These are phyloP conservation scores for Genyomyrus donnyi DNA, from an alignment of 2,113 vertebrate genomes.

Conservation along the genomic window DNA sequence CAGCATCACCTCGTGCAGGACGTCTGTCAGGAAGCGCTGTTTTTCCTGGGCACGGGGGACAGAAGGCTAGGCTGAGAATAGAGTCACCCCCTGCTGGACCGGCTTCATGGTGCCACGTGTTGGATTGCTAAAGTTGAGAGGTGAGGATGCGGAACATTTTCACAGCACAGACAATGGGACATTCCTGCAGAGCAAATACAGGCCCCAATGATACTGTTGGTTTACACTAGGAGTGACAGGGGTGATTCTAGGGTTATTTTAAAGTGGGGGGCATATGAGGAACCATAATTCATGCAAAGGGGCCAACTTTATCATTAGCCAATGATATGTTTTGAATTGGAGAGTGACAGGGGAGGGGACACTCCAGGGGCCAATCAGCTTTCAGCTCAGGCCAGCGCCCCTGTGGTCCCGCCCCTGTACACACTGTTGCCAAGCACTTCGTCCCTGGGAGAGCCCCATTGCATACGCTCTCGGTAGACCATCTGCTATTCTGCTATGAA, in stretches of 20 bases:
- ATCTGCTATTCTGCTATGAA: not conserved
- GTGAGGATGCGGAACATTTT: not conserved
- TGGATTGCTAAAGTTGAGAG: not conserved
- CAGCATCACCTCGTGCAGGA: constrained; percentile 94
- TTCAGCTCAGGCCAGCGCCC: not conserved
- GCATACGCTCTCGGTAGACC: not conserved
- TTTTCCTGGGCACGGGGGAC: constrained; percentile 70
- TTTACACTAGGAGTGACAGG: not conserved
- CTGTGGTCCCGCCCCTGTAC: not conserved
- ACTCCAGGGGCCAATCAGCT: not conserved
- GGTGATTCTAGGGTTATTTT: not conserved
- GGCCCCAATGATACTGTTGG: not conserved
- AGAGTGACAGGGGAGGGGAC: not conserved
- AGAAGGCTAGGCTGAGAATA: not conserved
- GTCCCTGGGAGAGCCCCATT: not conserved
- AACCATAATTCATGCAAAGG: not conserved
- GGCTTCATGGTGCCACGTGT: not conserved
- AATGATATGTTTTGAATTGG: not conserved
- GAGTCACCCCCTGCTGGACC: not conserved
- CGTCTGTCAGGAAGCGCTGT: constrained; percentile 92
- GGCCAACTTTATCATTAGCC: not conserved
- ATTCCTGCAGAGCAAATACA: not conserved
- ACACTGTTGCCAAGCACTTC: not conserved
- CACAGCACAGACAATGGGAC: not conserved
- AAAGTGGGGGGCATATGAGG: not conserved